phyloP scores from a whole-genome alignment of 2,888 invertebrate species.

The Cheilosia vernalis region DNA sequence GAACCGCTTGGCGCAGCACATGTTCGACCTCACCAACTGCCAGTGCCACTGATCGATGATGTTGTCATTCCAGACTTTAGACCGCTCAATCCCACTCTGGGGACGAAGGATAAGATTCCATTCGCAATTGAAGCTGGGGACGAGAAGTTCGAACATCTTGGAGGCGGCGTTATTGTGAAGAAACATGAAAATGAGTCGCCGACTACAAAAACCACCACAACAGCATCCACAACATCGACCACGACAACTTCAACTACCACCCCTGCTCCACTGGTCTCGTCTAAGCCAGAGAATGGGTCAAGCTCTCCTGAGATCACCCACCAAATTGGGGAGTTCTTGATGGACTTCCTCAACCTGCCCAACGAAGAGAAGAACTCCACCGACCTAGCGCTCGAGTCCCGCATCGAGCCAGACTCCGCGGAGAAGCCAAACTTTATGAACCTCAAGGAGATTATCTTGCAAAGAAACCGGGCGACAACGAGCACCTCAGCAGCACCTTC shows the following conservation, averaged over 20 bases:
- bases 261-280: not conserved
- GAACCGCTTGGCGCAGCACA: conserved; percentile 87
- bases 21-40: conserved; percentile 87
- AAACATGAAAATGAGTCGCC: conserved; percentile 78
- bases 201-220: conserved; percentile 20
- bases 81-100: conserved; percentile 79
- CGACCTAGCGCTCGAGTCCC: conserved; percentile 74
- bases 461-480: conserved; percentile 77
- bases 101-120: conserved; percentile 77
- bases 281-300: conserved; percentile 47
- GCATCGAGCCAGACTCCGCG: conserved; percentile 76
- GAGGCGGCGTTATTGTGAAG: conserved; percentile 83
- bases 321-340: conserved; percentile 82
- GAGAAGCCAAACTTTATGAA: conserved; percentile 81
- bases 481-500: conserved; percentile 16
- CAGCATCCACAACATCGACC: conserved; percentile 73
- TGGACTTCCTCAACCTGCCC: conserved; percentile 81
- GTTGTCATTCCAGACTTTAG: conserved; percentile 81
- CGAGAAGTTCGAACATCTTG: conserved; percentile 82
- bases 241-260: conserved; percentile 19
- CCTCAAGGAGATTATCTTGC: conserved; percentile 82
- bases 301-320: conserved; percentile 79
- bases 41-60: conserved; percentile 85
- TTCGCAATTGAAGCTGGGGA: conserved; percentile 79
- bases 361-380: conserved; percentile 77